Evolutionary conservation across 2,888 invertebrate genomes (phyloP), one percentile per base, ranked within the genome.

Genomic region (Diplolepis rosae): DNA sequence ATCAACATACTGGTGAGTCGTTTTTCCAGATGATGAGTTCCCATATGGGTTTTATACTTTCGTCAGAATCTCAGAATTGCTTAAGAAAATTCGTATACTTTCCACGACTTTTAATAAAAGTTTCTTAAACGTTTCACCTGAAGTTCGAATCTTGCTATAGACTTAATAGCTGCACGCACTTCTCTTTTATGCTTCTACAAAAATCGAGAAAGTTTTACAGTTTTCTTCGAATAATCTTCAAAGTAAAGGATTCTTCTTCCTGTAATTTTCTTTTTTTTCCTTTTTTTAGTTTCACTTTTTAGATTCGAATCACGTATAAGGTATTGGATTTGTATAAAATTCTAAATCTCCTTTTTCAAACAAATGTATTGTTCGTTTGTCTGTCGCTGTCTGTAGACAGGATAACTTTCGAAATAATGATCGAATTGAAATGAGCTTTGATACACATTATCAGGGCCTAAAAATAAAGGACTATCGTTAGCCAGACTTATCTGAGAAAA

Each of bases 31-130:
- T 15, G 68, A 71, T 68, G 69, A 68, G 54, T 48, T 67, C 52
- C 52, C 30, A 13, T 35, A 45, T 28, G 6, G 66, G 66, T 67
- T 50, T 75, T 70, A 70, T 72, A 70, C 70, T 67, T 66, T 52
- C 71, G 22, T 51, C 15, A 65, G 66, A 77, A 77, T 76, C 70
- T 70, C 67, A 48, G 75, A 75, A 81, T 79, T 79, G 76, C 78
- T 39, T 42, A 27, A 30, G 68, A 42, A 74, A 76, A 79, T 80
- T 76, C 75, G 65, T 76, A 65, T 77, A 77, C 75, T 77, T 69
- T 61, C 70, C 42, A 30, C 45, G 56, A 61, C 74, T 77, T 80
- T 81, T 79, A 81, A 82, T 80, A 81, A 80, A 81, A 81, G 79
- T 81, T 81, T 54, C 71, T 74, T 75, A 75, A 80, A 79, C 77